A percentile compares a stretch with the other conserved stretches of the same genome.
phyloP scores from a whole-genome alignment of 2,113 vertebrate species.

The Tauraco erythrolophus region DNA sequence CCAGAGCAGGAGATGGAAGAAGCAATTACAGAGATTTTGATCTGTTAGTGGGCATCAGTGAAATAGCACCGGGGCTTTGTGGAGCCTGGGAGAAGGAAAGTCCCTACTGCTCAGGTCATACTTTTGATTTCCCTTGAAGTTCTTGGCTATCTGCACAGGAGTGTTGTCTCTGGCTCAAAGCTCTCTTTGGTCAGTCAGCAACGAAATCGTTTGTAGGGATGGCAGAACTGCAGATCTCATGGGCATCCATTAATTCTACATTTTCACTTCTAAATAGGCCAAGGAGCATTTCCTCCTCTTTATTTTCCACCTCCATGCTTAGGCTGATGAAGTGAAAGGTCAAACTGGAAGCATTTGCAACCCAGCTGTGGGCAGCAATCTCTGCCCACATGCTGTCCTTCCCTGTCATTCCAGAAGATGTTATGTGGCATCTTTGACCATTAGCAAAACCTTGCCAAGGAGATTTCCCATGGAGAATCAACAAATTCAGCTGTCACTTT shows the following conservation, averaged over 20 bases:
- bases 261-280: constrained; percentile 14
- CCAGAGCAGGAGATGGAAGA: background rate
- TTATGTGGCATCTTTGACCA: background rate
- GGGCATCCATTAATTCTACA: background rate
- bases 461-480: background rate
- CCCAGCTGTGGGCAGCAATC: background rate
- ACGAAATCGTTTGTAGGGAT: background rate
- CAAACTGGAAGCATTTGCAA: background rate
- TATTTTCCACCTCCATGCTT: constrained; percentile 14
- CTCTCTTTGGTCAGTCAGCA: background rate
- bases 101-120: background rate
- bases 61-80: background rate
- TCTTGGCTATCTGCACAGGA: background rate
- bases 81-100: background rate
- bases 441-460: constrained; percentile 8
- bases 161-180: background rate
- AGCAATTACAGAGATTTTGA: background rate
- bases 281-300: background rate
- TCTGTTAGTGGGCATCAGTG: background rate
- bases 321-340: background rate
- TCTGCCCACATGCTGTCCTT: background rate
- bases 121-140: background rate
- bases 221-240: background rate
- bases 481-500: constrained; percentile 25
- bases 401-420: background rate